These are phyloP conservation scores for Helicoverpa assulta DNA, from an alignment of 2,888 invertebrate genomes.

Conservation along the genomic window DNA sequence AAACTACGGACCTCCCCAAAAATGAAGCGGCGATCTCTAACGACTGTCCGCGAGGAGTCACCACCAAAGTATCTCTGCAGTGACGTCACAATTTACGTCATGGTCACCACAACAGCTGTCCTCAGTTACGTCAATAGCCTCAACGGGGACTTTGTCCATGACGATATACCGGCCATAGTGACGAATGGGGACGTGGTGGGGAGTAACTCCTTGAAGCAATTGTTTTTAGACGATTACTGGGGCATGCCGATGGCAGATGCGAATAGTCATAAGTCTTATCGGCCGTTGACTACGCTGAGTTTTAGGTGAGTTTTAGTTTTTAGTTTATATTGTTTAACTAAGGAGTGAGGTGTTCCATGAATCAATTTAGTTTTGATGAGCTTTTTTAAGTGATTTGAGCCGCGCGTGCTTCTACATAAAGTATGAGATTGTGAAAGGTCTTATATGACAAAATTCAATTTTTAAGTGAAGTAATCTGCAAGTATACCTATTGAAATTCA, in stretches of 20 bases:
- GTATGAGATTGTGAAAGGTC: too few species aligned
- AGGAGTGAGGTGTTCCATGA: too few species aligned
- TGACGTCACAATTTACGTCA: slow-evolving; percentile 91
- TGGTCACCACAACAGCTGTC: slow-evolving; percentile 92
- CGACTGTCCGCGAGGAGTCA: slow-evolving; percentile 82
- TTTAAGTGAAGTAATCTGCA: too few species aligned
- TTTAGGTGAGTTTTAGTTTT: slow-evolving; percentile 93
- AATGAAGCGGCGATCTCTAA: slow-evolving; percentile 87
- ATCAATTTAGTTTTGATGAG: too few species aligned
- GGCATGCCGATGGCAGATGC: slow-evolving; percentile 95
- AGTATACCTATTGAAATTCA: too few species aligned
- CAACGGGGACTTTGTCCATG: slow-evolving; percentile 96
- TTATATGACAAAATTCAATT: too few species aligned
- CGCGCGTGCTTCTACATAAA: too few species aligned
- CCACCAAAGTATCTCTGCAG: slow-evolving; percentile 70
- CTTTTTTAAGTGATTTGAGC: too few species aligned
- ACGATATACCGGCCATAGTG: slow-evolving; percentile 96
- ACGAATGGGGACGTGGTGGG: slow-evolving; percentile 95
- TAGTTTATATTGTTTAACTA: background rate
- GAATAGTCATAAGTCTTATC: slow-evolving; percentile 96
- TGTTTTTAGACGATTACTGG: slow-evolving; percentile 96
- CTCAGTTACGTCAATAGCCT: slow-evolving; percentile 94
- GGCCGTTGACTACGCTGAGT: slow-evolving; percentile 95
- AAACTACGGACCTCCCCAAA: slow-evolving; percentile 74
- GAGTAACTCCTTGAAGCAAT: slow-evolving; percentile 90